These are phyloP conservation scores for Beroe ovata DNA, from an alignment of 37 sponge, comb jelly and placozoan genomes.

Conservation along the genomic window DNA sequence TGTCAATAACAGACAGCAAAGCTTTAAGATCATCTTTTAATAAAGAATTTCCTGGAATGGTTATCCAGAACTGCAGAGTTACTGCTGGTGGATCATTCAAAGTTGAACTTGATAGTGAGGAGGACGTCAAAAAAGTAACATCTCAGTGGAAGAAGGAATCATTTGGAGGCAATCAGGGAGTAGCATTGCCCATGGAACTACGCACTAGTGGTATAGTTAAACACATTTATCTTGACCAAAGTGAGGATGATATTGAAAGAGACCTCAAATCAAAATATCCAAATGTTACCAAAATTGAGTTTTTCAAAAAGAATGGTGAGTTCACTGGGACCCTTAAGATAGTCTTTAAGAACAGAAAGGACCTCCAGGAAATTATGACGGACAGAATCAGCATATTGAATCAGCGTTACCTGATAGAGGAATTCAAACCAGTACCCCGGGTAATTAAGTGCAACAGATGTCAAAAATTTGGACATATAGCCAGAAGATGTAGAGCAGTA, in stretches of 20 bases:
- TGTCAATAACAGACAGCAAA: background rate
- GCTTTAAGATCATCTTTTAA: background rate
- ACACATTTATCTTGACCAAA: background rate
- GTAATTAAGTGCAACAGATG: constrained; percentile 1
- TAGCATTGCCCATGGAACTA: background rate
- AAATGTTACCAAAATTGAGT: background rate
- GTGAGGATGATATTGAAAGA: background rate
- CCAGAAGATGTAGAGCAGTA: background rate
- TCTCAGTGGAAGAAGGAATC: background rate
- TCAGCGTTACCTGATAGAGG: background rate
- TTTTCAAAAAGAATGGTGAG: background rate
- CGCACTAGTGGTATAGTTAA: background rate
- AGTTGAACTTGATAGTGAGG: background rate
- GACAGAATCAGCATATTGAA: background rate
- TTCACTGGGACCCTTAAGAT: background rate
- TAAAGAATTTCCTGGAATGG: background rate
- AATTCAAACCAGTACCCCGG: background rate
- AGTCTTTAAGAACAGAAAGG: background rate
- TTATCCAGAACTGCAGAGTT: background rate
- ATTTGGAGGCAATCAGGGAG: constrained; percentile 10
- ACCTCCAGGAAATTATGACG: background rate
- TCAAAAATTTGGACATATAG: constrained; percentile 4
- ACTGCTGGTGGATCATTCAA: constrained; percentile 2
- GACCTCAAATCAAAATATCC: background rate
- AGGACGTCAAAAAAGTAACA: background rate